Conservation (phyloP, 2,113 vertebrate genomes). For the Zosterops japonicus region DNA sequence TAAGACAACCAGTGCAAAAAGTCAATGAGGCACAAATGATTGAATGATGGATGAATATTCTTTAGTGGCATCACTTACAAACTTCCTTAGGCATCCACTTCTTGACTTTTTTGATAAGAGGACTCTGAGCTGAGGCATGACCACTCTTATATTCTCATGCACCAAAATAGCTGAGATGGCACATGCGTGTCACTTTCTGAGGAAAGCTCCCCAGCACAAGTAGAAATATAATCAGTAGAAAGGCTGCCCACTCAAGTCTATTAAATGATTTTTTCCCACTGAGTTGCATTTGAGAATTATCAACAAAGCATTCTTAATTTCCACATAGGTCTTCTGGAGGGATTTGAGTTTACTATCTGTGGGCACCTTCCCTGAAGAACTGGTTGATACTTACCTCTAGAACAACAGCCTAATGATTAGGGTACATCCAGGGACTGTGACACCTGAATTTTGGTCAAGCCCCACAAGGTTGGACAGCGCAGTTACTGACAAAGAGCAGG, state of each 20-base stretch:
- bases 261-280: background rate
- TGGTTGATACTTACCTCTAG: background rate
- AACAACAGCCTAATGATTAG: background rate
- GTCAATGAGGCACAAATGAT: background rate
- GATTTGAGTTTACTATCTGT: background rate
- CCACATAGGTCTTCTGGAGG: background rate
- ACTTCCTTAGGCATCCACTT: background rate
- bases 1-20: background rate
- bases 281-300: background rate
- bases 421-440: background rate
- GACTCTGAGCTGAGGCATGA: background rate
- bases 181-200: background rate
- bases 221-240: background rate
- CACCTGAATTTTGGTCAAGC: background rate
- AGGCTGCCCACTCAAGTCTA: background rate
- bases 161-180: background rate
- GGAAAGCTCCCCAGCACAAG: background rate
- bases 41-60: background rate
- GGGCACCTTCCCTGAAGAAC: background rate
- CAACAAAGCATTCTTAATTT: background rate
- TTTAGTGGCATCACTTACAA: background rate
- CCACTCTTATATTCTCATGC: background rate
- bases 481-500: accelerated
- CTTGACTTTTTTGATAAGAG: background rate
- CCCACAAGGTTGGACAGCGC: background rate